Conservation (phyloP, 2,113 vertebrate species). For the Arenaria interpres region DNA sequence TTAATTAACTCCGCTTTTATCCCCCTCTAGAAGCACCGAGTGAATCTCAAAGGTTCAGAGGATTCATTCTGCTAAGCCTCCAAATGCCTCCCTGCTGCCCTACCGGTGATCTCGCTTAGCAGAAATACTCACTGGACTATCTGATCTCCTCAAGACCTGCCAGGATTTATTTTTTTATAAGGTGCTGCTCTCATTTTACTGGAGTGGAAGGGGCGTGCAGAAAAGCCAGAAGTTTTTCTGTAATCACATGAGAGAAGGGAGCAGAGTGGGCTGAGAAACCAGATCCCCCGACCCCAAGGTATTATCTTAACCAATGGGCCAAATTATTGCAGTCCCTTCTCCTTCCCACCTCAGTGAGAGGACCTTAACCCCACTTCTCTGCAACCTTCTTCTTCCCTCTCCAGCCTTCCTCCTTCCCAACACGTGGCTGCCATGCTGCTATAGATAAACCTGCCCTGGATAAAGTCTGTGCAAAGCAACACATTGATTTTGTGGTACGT, state of each 20-base stretch:
- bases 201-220: neutral
- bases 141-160: neutral
- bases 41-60: constrained; percentile 3
- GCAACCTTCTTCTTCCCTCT: neutral
- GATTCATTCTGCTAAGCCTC: constrained; percentile 26
- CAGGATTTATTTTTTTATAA: neutral
- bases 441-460: neutral
- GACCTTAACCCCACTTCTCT: neutral
- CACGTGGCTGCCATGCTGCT: rapidly evolving
- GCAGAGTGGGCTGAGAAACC: neutral
- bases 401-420: neutral
- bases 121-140: neutral
- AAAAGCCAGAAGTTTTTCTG: neutral
- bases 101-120: neutral
- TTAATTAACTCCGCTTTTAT: constrained; percentile 40
- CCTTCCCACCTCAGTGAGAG: neutral
- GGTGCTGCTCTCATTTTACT: neutral
- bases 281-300: neutral
- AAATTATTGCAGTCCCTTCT: neutral
- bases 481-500: rapidly evolving
- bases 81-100: neutral
- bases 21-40: neutral
- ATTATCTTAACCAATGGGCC: neutral
- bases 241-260: neutral
- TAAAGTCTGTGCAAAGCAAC: neutral